Evolutionary conservation across 1,140 invertebrate genomes (phyloP), one percentile per base, ranked within the genome.

Genomic region (Nixonia krombeini): DNA sequence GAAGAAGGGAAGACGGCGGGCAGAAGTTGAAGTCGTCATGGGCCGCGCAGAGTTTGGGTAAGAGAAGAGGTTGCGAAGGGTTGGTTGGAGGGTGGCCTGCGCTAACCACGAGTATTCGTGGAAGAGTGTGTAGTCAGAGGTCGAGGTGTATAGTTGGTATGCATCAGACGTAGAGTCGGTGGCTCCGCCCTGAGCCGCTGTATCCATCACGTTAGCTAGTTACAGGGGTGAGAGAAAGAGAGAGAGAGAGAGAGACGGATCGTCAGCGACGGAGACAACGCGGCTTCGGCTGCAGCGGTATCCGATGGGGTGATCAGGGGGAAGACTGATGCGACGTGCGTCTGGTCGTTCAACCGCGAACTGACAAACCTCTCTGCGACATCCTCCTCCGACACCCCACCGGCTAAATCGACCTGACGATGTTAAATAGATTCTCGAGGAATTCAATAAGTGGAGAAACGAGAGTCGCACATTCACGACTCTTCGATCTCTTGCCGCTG

Each of bases 291-390:
- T 12, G 2, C 28, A 8, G 3, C 31, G 12, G 67, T 59, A 42
- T 41, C 29, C 35, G 6, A 58, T 59, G 57, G 50, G 59, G 62
- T 26, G 45, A 40, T 17, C 31, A 31, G 52, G 59, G 61, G 61
- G 62, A 80, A 80, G 78, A 82, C 73, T 50, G 70, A 81, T 82
- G 75, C 70, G 74, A 80, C 67, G 59, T 72, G 74, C 71, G 73
- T 65, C 68, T 75, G 50, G 66, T 56, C 68, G 74, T 59, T 78
- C 72, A 76, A 69, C 78, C 75, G 74, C 79, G 45, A 75, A 72
- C 76, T 77, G 76, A 80, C 79, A 78, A 81, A 80, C 72, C 70
- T 67, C 63, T 68, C 65, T 57, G 65, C 64, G 59, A 52, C 57
- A 26, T 55, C 64, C 61, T 64, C 37, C 52, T 49, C 26, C 45